Evolutionary conservation across 2,888 invertebrate genomes (phyloP).

Genomic region (Chloromyia formosa): DNA sequence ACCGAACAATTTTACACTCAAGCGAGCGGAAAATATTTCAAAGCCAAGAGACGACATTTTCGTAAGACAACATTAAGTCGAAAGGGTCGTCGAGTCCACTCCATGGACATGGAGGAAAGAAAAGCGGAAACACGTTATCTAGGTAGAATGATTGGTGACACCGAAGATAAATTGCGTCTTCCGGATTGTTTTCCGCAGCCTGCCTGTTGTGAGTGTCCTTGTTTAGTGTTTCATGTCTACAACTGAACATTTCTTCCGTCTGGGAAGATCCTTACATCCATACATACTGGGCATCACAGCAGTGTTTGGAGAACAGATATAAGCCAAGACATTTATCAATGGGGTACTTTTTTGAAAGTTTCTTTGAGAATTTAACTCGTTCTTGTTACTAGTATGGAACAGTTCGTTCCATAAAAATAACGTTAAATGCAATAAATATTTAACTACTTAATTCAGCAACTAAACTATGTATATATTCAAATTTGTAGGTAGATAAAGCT

Average conservation of each 20-base stretch:
- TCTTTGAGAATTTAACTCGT: neutral
- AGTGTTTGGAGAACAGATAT: neutral
- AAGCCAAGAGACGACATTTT: constrained; percentile 18
- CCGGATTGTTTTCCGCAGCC: constrained; percentile 36
- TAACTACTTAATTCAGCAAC: too few relatives aligned
- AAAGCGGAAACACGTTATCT: constrained; percentile 42
- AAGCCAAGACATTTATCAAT: constrained; percentile 21
- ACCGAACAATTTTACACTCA: constrained; percentile 40
- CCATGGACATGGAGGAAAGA: constrained; percentile 14
- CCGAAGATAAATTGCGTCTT: constrained; percentile 41
- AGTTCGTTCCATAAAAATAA: neutral
- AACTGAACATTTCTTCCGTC: constrained; percentile 23
- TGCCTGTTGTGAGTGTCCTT: neutral
- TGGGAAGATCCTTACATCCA: neutral
- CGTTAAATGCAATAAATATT: too few relatives aligned
- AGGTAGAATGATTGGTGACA: constrained; percentile 43
- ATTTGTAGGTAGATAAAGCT: too few relatives aligned
- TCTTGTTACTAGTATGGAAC: neutral
- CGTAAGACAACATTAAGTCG: constrained; percentile 24
- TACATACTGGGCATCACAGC: constrained; percentile 4
- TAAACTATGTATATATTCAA: too few relatives aligned
- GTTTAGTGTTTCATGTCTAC: neutral
- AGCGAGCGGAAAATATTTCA: constrained; percentile 41
- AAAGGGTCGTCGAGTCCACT: constrained; percentile 28
- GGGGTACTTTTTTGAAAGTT: neutral